Conservation (phyloP, 2,113 vertebrate genomes). For the Hippolais icterina region DNA sequence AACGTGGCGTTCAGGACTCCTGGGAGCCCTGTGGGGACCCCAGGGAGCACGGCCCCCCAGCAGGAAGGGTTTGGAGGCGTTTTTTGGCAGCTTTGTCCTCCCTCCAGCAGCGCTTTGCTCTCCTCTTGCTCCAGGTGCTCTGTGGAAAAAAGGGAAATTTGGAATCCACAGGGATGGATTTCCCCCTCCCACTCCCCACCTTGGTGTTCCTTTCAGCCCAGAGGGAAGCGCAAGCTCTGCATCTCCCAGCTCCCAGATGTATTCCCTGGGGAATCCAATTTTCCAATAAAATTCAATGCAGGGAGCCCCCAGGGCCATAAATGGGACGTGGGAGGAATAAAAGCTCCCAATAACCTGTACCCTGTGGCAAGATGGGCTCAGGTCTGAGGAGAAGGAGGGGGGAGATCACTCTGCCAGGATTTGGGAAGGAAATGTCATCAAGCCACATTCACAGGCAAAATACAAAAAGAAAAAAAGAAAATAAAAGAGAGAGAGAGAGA, state of each 20-base stretch:
- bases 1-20: not conserved
- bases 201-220: not conserved
- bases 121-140: not conserved
- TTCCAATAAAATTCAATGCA: not conserved
- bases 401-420: not conserved
- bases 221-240: not conserved
- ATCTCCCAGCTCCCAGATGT: not conserved
- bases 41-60: not conserved
- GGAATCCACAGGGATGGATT: not conserved
- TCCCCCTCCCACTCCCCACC: not conserved
- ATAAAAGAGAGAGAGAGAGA: not conserved
- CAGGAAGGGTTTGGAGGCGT: not conserved
- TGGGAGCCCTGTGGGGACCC: not conserved
- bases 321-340: not conserved
- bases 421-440: conserved; percentile 56
- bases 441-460: conserved; percentile 59
- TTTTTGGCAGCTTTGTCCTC: not conserved
- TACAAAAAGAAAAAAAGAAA: not conserved
- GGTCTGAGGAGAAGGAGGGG: not conserved
- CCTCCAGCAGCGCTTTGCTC: not conserved
- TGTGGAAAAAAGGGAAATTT: not conserved
- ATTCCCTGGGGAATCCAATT: not conserved
- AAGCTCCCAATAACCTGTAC: not conserved
- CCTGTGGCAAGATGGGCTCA: not conserved
- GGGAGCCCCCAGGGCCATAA: rapidly evolving